Evolutionary conservation across 2,797 vertebrate genomes (phyloP).

Genomic region (Thalassophryne amazonica): DNA sequence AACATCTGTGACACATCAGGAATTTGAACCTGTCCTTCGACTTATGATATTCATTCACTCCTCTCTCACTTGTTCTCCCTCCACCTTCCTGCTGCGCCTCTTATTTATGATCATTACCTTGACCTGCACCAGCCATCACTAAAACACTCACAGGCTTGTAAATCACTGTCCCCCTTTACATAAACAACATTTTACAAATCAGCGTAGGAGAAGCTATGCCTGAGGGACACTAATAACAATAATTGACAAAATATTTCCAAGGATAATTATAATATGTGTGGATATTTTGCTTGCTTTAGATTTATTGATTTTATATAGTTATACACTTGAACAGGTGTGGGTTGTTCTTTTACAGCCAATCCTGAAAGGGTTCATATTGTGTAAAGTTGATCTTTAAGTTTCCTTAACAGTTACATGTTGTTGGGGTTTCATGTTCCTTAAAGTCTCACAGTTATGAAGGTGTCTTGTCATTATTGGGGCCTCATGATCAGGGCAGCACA

Average conservation of each 20-base stretch:
- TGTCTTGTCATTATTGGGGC: too few relatives aligned
- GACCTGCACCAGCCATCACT: constrained; percentile 60
- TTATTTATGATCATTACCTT: constrained; percentile 74
- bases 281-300: constrained; percentile 2
- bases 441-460: too few relatives aligned
- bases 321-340: too few relatives aligned
- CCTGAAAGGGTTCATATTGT: too few relatives aligned
- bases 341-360: too few relatives aligned
- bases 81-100: constrained; percentile 12
- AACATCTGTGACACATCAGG: constrained; percentile 10
- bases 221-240: constrained; percentile 12
- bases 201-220: constrained; percentile 7
- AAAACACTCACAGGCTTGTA: constrained; percentile 56
- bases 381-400: too few relatives aligned
- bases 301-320: neutral
- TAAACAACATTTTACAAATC: constrained; percentile 49
- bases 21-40: constrained; percentile 49
- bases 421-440: too few relatives aligned
- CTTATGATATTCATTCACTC: constrained; percentile 35
- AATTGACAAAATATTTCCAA: constrained; percentile 1
- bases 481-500: too few relatives aligned
- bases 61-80: constrained; percentile 18
- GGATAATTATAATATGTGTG: constrained; percentile 15
- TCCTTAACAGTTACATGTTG: too few relatives aligned
- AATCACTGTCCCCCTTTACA: constrained; percentile 48